Evolutionary conservation across 1,140 invertebrate genomes (phyloP).

Genomic region (Trissolcus basalis): DNA sequence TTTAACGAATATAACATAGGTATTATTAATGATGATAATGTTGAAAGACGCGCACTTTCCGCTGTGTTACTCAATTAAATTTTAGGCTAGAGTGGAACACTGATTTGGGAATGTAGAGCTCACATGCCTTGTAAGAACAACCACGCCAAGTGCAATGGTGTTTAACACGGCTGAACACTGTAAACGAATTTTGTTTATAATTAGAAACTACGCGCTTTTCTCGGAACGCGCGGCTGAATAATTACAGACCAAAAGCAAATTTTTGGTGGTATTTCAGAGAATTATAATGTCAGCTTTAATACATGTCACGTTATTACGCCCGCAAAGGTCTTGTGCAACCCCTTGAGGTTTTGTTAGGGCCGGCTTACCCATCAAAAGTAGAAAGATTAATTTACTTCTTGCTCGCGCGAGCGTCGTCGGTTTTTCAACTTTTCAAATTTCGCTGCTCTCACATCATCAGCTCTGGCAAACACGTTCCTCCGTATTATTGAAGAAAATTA

Average conservation of each 20-base stretch:
- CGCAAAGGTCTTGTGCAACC: constrained; percentile 34
- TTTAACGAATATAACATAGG: too few species aligned
- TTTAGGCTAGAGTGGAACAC: background rate
- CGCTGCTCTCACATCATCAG: background rate
- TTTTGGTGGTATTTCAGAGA: constrained; percentile 28
- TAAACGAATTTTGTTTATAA: constrained; percentile 34
- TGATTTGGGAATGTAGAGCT: background rate
- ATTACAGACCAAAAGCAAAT: constrained; percentile 27
- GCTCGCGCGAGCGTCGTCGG: constrained; percentile 1
- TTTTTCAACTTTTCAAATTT: constrained; percentile 15
- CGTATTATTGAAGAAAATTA: constrained; percentile 9
- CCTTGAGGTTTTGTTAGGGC: constrained; percentile 47
- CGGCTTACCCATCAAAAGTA: constrained; percentile 33
- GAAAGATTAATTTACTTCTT: constrained; percentile 49
- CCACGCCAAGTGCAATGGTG: background rate
- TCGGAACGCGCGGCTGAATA: constrained; percentile 1
- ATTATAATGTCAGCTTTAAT: constrained; percentile 43
- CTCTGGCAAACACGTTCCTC: constrained; percentile 1
- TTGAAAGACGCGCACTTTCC: background rate
- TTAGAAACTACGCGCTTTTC: constrained; percentile 8
- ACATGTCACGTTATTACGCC: constrained; percentile 44
- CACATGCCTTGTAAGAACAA: constrained; percentile 1
- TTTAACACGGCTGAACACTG: background rate
- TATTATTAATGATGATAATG: too few species aligned
- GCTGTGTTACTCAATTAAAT: background rate